These are phyloP conservation scores for Malacoraja senta DNA, from an alignment of 2,797 vertebrate species.

Conservation along the genomic window DNA sequence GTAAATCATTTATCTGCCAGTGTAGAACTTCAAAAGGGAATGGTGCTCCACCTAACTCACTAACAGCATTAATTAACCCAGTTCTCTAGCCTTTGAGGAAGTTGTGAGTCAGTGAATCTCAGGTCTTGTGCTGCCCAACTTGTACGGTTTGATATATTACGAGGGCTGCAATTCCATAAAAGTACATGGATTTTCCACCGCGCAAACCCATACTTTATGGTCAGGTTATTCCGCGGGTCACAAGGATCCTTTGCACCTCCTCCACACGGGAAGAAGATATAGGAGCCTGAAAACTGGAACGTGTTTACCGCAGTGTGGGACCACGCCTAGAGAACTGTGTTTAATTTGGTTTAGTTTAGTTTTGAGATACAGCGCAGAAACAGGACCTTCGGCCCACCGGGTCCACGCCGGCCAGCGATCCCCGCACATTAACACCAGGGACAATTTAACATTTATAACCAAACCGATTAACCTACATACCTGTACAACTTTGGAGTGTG, in stretches of 20 bases:
- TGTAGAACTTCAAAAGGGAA: conserved; percentile 25
- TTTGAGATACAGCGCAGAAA: no score
- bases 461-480: no score
- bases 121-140: not conserved
- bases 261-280: no score
- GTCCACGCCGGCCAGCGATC: no score
- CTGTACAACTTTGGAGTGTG: no score
- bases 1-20: conserved; percentile 30
- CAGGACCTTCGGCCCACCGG: no score
- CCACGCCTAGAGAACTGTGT: no score
- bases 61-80: conserved; percentile 19
- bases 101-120: conserved; percentile 11
- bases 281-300: no score
- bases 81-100: conserved; percentile 14
- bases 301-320: no score
- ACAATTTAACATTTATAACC: no score
- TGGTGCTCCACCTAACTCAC: conserved; percentile 28
- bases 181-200: not conserved
- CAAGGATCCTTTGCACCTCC: not conserved
- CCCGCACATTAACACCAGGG: no score
- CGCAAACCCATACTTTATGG: not conserved
- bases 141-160: conserved; percentile 8
- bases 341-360: no score
- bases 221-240: not conserved
- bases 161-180: conserved; percentile 1